Conservation (phyloP, 2,888 invertebrate genomes). For the Chrysodeixis includens region DNA sequence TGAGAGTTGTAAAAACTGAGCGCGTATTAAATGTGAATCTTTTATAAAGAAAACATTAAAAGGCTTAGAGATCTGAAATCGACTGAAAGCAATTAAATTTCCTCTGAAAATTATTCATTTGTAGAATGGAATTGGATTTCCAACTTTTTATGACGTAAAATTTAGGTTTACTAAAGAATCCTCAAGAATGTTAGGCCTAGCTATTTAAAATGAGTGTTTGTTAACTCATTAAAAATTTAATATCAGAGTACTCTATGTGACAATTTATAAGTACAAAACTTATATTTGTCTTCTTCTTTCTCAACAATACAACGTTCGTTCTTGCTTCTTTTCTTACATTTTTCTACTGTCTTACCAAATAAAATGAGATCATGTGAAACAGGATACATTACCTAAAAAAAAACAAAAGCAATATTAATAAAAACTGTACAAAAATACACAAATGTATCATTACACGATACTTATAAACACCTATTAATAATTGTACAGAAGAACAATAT, state of each 20-base stretch:
- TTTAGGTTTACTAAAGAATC: too few species aligned
- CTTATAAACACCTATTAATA: background rate
- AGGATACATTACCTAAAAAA: constrained; percentile 51
- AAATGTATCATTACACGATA: constrained; percentile 1
- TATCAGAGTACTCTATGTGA: too few species aligned
- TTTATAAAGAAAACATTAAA: background rate
- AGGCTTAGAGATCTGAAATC: background rate
- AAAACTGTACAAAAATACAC: constrained; percentile 7
- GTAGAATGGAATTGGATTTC: background rate
- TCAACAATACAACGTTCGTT: too few species aligned
- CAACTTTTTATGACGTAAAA: background rate
- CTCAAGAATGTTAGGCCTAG: background rate
- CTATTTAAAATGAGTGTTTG: background rate
- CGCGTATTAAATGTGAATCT: background rate
- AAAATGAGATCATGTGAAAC: too few species aligned
- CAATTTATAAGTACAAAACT: too few species aligned
- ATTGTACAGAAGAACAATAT: background rate
- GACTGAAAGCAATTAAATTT: background rate
- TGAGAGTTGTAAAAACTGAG: background rate
- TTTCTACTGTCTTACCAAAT: too few species aligned
- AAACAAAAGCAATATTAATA: constrained; percentile 24
- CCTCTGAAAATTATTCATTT: background rate
- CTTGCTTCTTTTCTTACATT: too few species aligned
- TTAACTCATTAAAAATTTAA: too few species aligned
- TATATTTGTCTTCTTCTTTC: too few species aligned